These are phyloP conservation scores for Listronotus bonariensis DNA, from an alignment of 1,140 invertebrate species.

Conservation along the genomic window DNA sequence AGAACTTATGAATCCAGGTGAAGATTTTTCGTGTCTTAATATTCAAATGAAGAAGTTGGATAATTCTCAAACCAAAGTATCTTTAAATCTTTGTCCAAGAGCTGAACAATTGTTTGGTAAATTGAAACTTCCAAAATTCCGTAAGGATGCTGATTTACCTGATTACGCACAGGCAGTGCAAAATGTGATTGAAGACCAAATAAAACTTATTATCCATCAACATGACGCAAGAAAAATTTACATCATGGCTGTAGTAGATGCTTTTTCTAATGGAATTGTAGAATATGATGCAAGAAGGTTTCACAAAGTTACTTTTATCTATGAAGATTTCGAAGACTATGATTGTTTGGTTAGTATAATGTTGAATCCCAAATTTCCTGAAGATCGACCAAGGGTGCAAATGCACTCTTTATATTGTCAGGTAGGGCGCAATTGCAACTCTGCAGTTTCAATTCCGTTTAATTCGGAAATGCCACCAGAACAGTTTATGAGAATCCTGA, in stretches of 20 bases:
- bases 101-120: constrained; percentile 48
- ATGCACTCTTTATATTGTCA: constrained; percentile 49
- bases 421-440: constrained; percentile 40
- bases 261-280: constrained; percentile 41
- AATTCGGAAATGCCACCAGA: constrained; percentile 37
- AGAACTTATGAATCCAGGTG: constrained; percentile 41
- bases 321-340: constrained; percentile 45
- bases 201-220: constrained; percentile 15
- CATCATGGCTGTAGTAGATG: constrained; percentile 43
- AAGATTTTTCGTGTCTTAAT: constrained; percentile 45
- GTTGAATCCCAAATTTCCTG: constrained; percentile 48
- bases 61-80: constrained; percentile 40
- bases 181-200: constrained; percentile 35
- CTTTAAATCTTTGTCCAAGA: constrained; percentile 47
- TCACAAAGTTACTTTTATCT: constrained; percentile 47
- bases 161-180: constrained; percentile 31
- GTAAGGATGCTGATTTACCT: constrained; percentile 45
- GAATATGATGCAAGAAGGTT: constrained; percentile 52
- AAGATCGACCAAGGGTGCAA: constrained; percentile 46
- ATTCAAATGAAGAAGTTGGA: constrained; percentile 46
- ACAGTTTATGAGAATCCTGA: constrained; percentile 35
- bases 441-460: constrained; percentile 43
- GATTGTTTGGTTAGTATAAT: constrained; percentile 47
- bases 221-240: constrained; percentile 50
- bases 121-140: constrained; percentile 39